phyloP scores from a whole-genome alignment of 1,140 invertebrate genomes.

The Drosophila chauvacae region DNA sequence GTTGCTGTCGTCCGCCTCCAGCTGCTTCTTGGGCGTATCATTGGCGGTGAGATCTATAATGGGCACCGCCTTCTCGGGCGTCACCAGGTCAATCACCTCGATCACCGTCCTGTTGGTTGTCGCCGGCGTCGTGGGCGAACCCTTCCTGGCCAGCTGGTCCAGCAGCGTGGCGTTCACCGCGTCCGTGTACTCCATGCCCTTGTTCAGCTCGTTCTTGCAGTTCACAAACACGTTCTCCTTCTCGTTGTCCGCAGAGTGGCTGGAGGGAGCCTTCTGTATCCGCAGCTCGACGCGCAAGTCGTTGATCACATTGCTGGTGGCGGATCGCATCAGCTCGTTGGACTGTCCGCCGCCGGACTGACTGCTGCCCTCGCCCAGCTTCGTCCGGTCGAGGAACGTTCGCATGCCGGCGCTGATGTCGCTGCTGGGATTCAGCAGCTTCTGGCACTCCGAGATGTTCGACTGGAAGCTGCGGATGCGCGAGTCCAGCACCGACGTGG shows the following conservation, averaged over 20 bases:
- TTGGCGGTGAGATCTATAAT: constrained; percentile 75
- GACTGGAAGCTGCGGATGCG: constrained; percentile 92
- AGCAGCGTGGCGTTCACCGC: constrained; percentile 78
- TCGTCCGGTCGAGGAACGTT: constrained; percentile 86
- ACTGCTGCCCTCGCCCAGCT: constrained; percentile 56
- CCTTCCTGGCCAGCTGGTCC: constrained; percentile 69
- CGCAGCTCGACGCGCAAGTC: constrained; percentile 76
- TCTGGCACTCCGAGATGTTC: constrained; percentile 95
- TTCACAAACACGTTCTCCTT: constrained; percentile 84
- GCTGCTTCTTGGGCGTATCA: constrained; percentile 60
- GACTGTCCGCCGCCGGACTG: constrained; percentile 22
- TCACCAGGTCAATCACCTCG: constrained; percentile 80
- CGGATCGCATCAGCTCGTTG: constrained; percentile 73
- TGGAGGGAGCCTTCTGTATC: constrained; percentile 76
- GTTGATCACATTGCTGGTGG: constrained; percentile 77
- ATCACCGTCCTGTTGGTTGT: constrained; percentile 65
- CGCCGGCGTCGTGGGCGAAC: constrained; percentile 68
- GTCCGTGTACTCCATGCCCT: constrained; percentile 81
- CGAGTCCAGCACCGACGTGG: constrained; percentile 92
- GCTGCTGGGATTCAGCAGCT: constrained; percentile 92
- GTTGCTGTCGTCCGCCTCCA: constrained; percentile 65
- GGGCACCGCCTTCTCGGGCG: constrained; percentile 69
- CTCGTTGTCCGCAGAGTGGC: constrained; percentile 79
- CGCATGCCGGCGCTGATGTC: constrained; percentile 91
- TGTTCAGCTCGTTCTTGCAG: constrained; percentile 82